Percentiles rank a stretch among this genome's conserved stretches.
Evolutionary conservation across 2,888 invertebrate species (phyloP).

Genomic region (Imbricaverruca yamaguchii): DNA sequence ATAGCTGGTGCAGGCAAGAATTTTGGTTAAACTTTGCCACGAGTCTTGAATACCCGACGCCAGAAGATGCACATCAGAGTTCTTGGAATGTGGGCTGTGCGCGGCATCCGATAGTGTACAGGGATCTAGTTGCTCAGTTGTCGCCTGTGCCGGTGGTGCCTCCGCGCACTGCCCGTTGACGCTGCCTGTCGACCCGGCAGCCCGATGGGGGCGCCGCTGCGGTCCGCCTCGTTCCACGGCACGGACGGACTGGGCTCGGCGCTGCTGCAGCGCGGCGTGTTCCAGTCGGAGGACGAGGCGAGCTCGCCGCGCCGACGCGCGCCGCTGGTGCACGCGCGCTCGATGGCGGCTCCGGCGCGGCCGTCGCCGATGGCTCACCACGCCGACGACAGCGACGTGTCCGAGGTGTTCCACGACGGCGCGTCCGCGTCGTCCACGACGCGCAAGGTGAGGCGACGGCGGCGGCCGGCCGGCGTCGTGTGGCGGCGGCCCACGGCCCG

Average conservation of each 20-base stretch:
- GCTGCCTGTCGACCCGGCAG: background rate
- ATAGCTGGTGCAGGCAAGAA: too few species aligned
- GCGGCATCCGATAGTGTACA: too few species aligned
- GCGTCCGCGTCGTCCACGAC: background rate
- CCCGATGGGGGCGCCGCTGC: conserved; percentile 37
- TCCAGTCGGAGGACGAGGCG: conserved; percentile 29
- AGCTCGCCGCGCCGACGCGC: background rate
- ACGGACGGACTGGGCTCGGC: conserved; percentile 36
- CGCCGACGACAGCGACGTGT: conserved; percentile 3
- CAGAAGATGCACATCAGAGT: too few species aligned
- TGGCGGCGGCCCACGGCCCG: too few species aligned
- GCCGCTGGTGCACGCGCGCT: background rate
- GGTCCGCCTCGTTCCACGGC: conserved; percentile 47
- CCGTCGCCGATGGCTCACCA: background rate
- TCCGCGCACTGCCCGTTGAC: too few species aligned
- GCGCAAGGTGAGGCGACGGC: background rate
- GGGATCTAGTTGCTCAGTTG: too few species aligned
- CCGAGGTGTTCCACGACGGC: conserved; percentile 3
- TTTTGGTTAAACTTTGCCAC: too few species aligned
- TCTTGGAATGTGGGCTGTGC: too few species aligned
- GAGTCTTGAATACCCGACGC: too few species aligned
- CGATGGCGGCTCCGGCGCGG: background rate
- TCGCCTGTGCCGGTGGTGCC: too few species aligned
- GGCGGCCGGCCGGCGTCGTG: background rate
- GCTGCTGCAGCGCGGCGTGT: background rate